These are phyloP conservation scores for Vulpes lagopus DNA, from an alignment of 2,113 vertebrate genomes.

Conservation along the genomic window DNA sequence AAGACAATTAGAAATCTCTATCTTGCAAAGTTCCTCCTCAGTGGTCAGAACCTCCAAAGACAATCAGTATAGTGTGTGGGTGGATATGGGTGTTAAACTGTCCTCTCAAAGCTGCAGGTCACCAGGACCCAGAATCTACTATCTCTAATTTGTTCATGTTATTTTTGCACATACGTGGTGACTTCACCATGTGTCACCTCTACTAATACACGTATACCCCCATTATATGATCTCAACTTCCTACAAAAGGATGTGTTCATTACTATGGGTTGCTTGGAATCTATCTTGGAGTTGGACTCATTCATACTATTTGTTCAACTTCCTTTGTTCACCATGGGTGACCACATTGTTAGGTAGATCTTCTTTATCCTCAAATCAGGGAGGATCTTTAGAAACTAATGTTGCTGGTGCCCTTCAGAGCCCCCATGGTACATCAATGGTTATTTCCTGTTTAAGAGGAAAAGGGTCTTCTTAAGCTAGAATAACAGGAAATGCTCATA, in stretches of 20 bases:
- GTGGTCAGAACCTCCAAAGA: background rate
- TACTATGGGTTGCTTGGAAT: background rate
- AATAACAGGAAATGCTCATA: background rate
- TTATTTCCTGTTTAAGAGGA: background rate
- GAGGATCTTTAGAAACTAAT: conserved; percentile 2
- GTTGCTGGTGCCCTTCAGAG: background rate
- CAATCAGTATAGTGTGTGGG: background rate
- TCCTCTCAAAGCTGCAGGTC: background rate
- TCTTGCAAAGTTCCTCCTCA: background rate
- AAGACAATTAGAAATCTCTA: background rate
- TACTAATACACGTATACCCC: background rate
- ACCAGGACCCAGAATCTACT: background rate
- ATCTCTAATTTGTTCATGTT: background rate
- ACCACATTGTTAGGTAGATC: background rate
- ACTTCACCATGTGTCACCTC: background rate
- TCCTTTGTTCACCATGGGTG: background rate
- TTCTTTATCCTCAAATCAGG: background rate
- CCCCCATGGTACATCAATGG: background rate
- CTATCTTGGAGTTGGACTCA: background rate
- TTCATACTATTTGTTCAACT: background rate
- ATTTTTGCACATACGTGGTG: background rate
- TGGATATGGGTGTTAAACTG: background rate
- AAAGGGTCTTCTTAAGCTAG: background rate
- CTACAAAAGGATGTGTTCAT: background rate
- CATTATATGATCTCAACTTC: background rate